Evolutionary conservation across 2,797 vertebrate species (phyloP).

Genomic region (Helostoma temminkii): DNA sequence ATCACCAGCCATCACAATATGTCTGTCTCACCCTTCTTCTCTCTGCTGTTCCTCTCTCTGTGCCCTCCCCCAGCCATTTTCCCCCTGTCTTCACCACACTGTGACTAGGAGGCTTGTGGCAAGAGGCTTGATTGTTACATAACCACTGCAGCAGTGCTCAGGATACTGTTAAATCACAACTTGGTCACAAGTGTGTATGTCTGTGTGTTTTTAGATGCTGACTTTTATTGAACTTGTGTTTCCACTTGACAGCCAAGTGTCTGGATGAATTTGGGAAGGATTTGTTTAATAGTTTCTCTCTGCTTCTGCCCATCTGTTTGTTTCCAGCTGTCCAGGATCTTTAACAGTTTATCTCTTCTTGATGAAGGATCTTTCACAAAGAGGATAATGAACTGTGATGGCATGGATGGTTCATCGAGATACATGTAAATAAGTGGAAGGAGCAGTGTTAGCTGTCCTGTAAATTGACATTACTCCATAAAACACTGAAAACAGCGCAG

Average conservation of each 20-base stretch:
- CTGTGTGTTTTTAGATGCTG: constrained; percentile 15
- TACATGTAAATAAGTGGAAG: neutral
- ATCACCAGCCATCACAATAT: constrained; percentile 63
- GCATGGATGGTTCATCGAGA: neutral
- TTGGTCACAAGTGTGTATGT: constrained; percentile 27
- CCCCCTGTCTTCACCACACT: constrained; percentile 61
- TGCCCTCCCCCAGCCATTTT: constrained; percentile 37
- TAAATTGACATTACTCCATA: neutral
- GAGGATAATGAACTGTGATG: neutral
- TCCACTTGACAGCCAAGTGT: constrained; percentile 14
- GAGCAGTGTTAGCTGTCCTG: neutral
- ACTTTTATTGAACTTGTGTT: constrained; percentile 18
- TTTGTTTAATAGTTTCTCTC: constrained; percentile 9
- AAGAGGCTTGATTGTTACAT: constrained; percentile 76
- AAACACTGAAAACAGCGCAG: too few relatives aligned
- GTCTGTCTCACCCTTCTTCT: constrained; percentile 40
- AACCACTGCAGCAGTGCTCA: constrained; percentile 77
- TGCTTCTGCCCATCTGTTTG: constrained; percentile 6
- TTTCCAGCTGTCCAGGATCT: constrained; percentile 8
- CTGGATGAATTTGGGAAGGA: neutral
- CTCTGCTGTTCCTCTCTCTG: constrained; percentile 30
- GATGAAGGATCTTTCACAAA: neutral
- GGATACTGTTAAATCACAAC: constrained; percentile 67
- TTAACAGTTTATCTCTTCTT: constrained; percentile 11
- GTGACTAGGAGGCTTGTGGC: constrained; percentile 78